A percentile compares a stretch with the other conserved stretches of the same genome.
These are phyloP conservation scores for Masnerella sp. DNA, from an alignment of 2,888 invertebrate species.

Conservation along the genomic window DNA sequence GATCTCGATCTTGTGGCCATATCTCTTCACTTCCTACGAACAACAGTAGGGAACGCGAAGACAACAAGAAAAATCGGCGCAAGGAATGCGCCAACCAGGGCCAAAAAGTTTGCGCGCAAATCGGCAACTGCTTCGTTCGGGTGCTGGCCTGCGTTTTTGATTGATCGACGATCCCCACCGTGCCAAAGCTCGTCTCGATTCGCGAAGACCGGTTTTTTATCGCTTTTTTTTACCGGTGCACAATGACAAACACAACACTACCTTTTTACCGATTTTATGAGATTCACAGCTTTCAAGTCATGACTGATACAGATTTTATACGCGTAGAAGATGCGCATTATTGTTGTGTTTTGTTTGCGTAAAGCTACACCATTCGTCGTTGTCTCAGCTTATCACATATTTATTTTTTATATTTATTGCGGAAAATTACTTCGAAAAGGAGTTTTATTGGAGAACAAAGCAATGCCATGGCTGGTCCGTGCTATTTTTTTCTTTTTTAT, in stretches of 20 bases:
- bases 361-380: too few relatives aligned
- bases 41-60: conserved; percentile 70
- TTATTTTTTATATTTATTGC: conserved; percentile 21
- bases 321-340: background rate
- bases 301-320: background rate
- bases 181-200: conserved; percentile 30
- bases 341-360: too few relatives aligned
- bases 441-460: conserved; percentile 1
- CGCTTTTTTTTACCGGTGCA: conserved; percentile 6
- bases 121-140: conserved; percentile 71
- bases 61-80: conserved; percentile 72
- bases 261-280: background rate
- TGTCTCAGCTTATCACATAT: too few relatives aligned
- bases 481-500: conserved; percentile 3
- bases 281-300: background rate
- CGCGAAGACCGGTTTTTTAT: background rate
- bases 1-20: conserved; percentile 28
- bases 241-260: too few relatives aligned
- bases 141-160: conserved; percentile 74
- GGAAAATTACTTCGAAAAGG: conserved; percentile 1
- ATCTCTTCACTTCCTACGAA: too few relatives aligned
- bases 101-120: conserved; percentile 70
- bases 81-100: conserved; percentile 72
- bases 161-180: conserved; percentile 58
- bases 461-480: conserved; percentile 34